These are phyloP conservation scores for Mallateleia sp. DNA, from an alignment of 2,888 invertebrate genomes.

Conservation along the genomic window DNA sequence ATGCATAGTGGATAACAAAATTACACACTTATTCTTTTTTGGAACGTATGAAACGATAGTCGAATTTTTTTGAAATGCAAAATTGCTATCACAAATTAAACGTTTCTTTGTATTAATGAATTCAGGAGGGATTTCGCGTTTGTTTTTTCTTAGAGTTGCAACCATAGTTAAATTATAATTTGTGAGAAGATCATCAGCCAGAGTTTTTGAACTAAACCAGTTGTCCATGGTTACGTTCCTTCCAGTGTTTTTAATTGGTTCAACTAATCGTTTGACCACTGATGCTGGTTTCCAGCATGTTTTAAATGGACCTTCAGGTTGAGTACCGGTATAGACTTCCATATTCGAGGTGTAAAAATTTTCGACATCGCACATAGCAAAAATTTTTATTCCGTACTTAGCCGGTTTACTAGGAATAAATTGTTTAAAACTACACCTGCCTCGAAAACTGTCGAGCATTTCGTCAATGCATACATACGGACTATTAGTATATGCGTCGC, in stretches of 20 bases:
- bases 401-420: background rate
- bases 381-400: constrained; percentile 26
- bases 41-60: constrained; percentile 82
- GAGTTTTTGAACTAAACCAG: constrained; percentile 83
- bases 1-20: constrained; percentile 77
- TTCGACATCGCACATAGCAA: constrained; percentile 60
- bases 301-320: constrained; percentile 49
- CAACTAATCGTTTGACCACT: constrained; percentile 78
- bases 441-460: constrained; percentile 66
- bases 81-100: background rate
- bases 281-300: background rate
- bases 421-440: constrained; percentile 39
- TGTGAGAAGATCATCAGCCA: constrained; percentile 78
- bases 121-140: constrained; percentile 67
- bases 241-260: constrained; percentile 78
- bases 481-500: background rate
- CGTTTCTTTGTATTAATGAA: constrained; percentile 56
- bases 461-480: constrained; percentile 63
- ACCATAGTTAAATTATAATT: constrained; percentile 73
- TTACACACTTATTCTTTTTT: constrained; percentile 81
- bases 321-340: constrained; percentile 68
- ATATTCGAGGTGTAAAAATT: constrained; percentile 65
- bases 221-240: constrained; percentile 82
- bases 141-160: constrained; percentile 78
- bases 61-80: constrained; percentile 36